A percentile compares a stretch with the other conserved stretches of the same genome.
Evolutionary conservation across 2,113 vertebrate species (phyloP).

Genomic region (Oryzias celebensis): DNA sequence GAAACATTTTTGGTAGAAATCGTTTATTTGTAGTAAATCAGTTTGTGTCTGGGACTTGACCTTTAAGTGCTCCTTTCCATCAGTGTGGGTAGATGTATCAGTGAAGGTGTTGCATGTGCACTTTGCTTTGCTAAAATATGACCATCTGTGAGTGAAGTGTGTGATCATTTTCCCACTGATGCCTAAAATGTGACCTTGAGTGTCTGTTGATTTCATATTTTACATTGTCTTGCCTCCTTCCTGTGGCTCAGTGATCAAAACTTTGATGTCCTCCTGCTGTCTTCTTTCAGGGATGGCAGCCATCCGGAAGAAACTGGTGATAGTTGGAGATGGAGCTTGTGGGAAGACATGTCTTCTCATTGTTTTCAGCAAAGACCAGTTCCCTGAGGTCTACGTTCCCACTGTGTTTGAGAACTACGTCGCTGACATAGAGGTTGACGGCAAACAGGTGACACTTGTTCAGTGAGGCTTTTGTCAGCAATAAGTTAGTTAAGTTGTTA

Average conservation of each 20-base stretch:
- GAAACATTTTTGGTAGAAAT: no score
- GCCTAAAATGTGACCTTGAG: no score
- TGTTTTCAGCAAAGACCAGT: constrained; percentile 99
- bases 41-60: neutral
- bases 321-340: constrained; percentile 98
- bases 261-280: neutral
- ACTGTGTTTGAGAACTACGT: constrained; percentile 99
- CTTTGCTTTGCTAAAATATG: neutral
- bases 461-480: neutral
- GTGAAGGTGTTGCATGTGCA: constrained; percentile 1
- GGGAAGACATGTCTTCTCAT: constrained; percentile 99
- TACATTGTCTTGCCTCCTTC: neutral
- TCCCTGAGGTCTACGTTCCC: constrained; percentile 97
- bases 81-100: constrained; percentile 19
- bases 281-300: constrained; percentile 89
- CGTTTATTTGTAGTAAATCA: no score
- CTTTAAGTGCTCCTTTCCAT: neutral
- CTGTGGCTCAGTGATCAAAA: constrained; percentile 1
- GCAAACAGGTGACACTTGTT: constrained; percentile 87
- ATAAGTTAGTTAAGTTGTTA: neutral
- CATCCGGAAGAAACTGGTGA: constrained; percentile 99
- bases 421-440: constrained; percentile 97
- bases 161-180: no score
- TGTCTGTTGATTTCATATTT: no score
- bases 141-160: neutral